phyloP scores from a whole-genome alignment of 2,113 vertebrate genomes.

The Amazona guildingii region DNA sequence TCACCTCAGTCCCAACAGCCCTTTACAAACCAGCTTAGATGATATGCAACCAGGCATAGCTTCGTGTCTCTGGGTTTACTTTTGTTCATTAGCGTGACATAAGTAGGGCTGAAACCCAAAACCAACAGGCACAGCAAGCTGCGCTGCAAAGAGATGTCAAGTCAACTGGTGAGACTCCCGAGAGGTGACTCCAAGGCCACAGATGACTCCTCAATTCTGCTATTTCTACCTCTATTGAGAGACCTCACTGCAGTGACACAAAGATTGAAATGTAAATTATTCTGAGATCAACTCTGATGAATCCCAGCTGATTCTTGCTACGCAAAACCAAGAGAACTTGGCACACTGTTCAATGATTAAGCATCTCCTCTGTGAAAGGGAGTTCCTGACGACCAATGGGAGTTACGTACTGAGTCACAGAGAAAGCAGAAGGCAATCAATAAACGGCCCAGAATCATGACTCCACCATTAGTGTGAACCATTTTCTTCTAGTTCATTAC shows the following conservation, averaged over 20 bases:
- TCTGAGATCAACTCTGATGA: background rate
- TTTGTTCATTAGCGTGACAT: background rate
- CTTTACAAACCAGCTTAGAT: background rate
- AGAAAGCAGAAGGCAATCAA: background rate
- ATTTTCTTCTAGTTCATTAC: background rate
- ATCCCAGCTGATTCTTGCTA: background rate
- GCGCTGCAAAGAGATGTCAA: fast-evolving
- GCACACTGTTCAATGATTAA: background rate
- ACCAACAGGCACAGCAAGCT: background rate
- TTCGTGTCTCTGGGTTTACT: background rate
- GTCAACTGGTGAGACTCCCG: background rate
- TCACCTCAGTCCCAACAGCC: background rate
- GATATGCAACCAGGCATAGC: fast-evolving
- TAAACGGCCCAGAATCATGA: background rate
- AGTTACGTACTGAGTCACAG: background rate
- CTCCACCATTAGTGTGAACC: background rate
- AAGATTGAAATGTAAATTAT: background rate
- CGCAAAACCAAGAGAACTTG: background rate
- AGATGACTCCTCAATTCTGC: background rate
- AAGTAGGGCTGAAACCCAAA: background rate
- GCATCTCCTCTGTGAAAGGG: background rate
- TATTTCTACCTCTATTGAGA: background rate
- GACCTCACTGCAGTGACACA: background rate
- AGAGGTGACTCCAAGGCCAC: background rate
- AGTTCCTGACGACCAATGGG: background rate